Evolutionary conservation across 2,888 invertebrate species (phyloP).

Genomic region (Ashinkailepas kermadecensis): DNA sequence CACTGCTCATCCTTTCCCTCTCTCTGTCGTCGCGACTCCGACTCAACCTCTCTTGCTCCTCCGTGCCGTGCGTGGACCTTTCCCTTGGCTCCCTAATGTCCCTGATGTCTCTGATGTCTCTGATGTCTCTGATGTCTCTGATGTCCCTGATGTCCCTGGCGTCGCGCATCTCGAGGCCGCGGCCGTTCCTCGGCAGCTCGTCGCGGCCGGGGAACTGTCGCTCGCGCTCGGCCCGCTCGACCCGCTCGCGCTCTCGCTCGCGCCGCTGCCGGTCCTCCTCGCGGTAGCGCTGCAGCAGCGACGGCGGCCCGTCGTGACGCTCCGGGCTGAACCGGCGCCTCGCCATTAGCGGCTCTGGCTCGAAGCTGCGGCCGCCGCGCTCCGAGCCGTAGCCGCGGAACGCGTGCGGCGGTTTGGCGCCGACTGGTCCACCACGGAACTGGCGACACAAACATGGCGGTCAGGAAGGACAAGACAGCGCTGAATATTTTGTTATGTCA

Average conservation of each 20-base stretch:
- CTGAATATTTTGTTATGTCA: no score
- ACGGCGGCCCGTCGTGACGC: neutral
- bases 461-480: no score
- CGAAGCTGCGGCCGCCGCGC: neutral
- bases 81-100: no score
- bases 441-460: neutral
- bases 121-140: no score
- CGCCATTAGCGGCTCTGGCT: neutral
- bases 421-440: neutral
- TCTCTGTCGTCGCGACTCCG: neutral
- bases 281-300: conserved; percentile 17
- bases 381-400: neutral
- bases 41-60: neutral
- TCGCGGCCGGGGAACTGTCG: neutral
- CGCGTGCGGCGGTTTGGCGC: neutral
- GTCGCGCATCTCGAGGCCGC: neutral
- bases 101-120: no score
- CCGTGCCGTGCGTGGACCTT: neutral
- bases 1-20: neutral
- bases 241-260: neutral
- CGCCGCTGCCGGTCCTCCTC: conserved; percentile 11
- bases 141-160: no score
- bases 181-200: neutral
- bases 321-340: neutral
- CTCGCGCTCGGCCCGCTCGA: neutral